These are phyloP conservation scores for Chloromyia formosa DNA, from an alignment of 2,888 invertebrate genomes.

Conservation along the genomic window DNA sequence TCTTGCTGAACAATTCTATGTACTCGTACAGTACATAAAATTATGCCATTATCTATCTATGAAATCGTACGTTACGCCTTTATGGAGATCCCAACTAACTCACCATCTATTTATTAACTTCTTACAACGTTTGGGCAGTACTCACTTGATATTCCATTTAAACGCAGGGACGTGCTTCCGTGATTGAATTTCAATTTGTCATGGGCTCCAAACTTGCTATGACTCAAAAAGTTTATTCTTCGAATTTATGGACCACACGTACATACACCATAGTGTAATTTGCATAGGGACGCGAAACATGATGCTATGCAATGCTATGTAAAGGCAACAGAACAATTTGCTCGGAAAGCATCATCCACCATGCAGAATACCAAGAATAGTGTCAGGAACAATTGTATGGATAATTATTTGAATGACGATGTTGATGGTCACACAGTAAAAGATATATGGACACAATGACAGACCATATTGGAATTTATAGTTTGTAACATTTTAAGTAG, in stretches of 20 bases:
- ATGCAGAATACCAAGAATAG: neutral
- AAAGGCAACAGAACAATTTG: neutral
- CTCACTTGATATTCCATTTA: conserved; percentile 34
- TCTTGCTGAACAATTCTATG: neutral
- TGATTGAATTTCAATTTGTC: conserved; percentile 35
- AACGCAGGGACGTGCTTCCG: conserved; percentile 39
- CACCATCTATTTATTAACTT: conserved; percentile 18
- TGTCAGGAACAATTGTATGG: conserved; percentile 16
- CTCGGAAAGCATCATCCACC: neutral
- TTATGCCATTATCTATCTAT: neutral
- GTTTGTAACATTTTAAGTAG: neutral
- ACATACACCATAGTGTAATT: conserved; percentile 4
- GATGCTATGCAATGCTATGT: conserved; percentile 28
- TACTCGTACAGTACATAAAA: neutral
- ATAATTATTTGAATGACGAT: neutral
- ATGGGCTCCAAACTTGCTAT: neutral
- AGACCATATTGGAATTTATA: conserved; percentile 30
- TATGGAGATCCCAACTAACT: neutral
- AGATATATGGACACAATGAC: conserved; percentile 24
- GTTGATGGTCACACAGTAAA: conserved; percentile 8
- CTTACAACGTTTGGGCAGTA: neutral
- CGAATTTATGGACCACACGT: conserved; percentile 14
- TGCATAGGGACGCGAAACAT: conserved; percentile 27
- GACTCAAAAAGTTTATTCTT: conserved; percentile 10
- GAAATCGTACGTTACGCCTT: conserved; percentile 11